Base-by-base conservation (phyloP, 2,888 invertebrate species). In the Aphodius sticticus region DNA sequence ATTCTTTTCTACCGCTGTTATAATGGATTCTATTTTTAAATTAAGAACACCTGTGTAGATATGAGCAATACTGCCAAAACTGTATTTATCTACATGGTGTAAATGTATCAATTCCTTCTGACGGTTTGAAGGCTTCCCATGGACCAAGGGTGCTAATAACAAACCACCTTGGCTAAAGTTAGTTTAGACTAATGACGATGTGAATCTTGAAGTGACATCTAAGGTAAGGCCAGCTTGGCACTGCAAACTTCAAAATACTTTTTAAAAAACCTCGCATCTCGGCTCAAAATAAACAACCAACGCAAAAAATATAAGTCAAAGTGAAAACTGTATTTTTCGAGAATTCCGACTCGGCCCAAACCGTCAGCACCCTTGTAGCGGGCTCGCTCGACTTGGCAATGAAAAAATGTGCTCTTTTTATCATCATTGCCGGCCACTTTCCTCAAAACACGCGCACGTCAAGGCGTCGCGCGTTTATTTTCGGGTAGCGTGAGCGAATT, bases 261-360 rank as follows among this genome's bases (percentile, higher is more conserved):
- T n/a, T 2, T 2, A 53, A 12, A 53, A 53, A 53, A 53, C 2
- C 53, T 53, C 53, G 53, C 26, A 26, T 3, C 26, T 26, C 1
- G 26, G 26, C 53, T 12, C 53, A 53, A 53, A 53, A 53, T 53
- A 53, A 53, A 53, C 53, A 53, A 9, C 53, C 53, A 53, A 53
- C 53, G 53, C 53, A 53, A 53, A 53, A 53, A 53, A 53, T 53
- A 53, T 53, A 53, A 53, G 53, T 53, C 53, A 53, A 53, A 53
- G 53, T 53, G 2, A 53, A 53, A 53, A 53, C 2, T 12, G 53
- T 53, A 53, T 53, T 12, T 53, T 53, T 53, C 53, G 53, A 53
- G 53, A 53, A 53, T 53, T 53, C 53, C 53, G 1, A 5, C 9
- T 38, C n/a, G n/a, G 26, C 26, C 26, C 26, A 26, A 26, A 26